These are phyloP conservation scores for Chamaea fasciata DNA, from an alignment of 2,113 vertebrate species.

Conservation along the genomic window DNA sequence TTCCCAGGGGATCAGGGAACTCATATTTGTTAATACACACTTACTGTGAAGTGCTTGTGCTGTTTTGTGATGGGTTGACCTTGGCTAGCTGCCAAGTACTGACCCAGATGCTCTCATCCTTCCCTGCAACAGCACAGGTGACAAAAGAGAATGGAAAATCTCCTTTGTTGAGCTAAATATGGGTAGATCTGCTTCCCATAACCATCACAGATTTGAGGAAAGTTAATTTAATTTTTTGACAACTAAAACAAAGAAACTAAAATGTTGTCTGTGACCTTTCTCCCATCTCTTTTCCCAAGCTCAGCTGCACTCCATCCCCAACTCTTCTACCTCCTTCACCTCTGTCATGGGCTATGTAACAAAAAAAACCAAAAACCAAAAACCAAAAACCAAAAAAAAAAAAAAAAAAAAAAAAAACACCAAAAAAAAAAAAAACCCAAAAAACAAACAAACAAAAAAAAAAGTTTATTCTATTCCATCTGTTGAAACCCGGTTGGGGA, in stretches of 20 bases:
- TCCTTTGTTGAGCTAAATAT: not conserved
- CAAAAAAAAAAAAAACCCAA: too few species aligned
- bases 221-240: not conserved
- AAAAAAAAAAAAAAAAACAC: too few species aligned
- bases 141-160: not conserved
- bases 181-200: not conserved
- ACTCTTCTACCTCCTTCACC: not conserved
- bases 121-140: not conserved
- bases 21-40: not conserved
- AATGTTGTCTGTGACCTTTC: not conserved
- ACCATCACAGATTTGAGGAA: not conserved
- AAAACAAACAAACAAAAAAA: too few species aligned
- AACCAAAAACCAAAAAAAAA: too few species aligned
- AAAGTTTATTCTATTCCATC: too few species aligned
- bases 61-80: not conserved
- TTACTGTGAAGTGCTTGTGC: not conserved
- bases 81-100: not conserved
- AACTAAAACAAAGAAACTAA: not conserved
- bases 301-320: not conserved
- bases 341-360: too few species aligned
- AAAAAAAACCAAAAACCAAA: too few species aligned
- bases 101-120: not conserved
- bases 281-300: rapidly evolving
- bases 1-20: not conserved
- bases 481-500: too few species aligned